Base-by-base conservation (phyloP, 2,888 invertebrate genomes). In the Acleris cristana region DNA sequence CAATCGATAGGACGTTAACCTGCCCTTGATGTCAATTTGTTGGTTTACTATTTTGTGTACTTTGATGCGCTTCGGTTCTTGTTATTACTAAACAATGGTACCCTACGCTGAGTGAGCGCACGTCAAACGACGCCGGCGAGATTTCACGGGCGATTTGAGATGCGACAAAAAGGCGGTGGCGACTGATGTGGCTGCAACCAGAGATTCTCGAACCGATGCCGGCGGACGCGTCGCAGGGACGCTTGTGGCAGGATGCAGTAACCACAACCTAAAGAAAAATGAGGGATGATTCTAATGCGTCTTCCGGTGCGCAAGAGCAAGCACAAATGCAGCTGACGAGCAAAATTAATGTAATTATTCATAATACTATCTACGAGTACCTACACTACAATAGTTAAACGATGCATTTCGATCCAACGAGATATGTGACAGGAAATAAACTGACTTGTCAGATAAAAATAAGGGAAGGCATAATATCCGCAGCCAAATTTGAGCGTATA, bases 91-190 rank as follows among this genome's bases (percentile, higher is more conserved):
- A 49, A 62, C 61, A 66, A 66, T 62, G 60, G 54, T 48, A 58
- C 49, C 40, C 57, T 45, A 65, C 62, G 40, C 30, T 56, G n/a
- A 57, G 61, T 65, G 67, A 64, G 62, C 71, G 69, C 40, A 40
- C 66, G 68, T 73, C 72, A 77, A 82, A 76, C 72, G 76, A 75
- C 78, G 76, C 79, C 79, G 75, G 78, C 74, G 73, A 76, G 81
- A 76, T 80, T 85, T 85, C 82, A 87, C 83, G 84, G 83, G 69
- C 80, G 84, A 86, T 86, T 88, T 81, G 76, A 79, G 76, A 75
- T 67, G 72, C 69, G 75, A 80, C 80, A 85, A 85, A 84, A 84
- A 85, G 73, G 69, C 69, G 74, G 72, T 75, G 74, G 73, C 73
- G 72, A 76, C 73, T 80, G 78, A 82, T 80, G 79, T 79, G 76